Evolutionary conservation across 2,797 vertebrate genomes (phyloP).

Genomic region (Picus viridis): DNA sequence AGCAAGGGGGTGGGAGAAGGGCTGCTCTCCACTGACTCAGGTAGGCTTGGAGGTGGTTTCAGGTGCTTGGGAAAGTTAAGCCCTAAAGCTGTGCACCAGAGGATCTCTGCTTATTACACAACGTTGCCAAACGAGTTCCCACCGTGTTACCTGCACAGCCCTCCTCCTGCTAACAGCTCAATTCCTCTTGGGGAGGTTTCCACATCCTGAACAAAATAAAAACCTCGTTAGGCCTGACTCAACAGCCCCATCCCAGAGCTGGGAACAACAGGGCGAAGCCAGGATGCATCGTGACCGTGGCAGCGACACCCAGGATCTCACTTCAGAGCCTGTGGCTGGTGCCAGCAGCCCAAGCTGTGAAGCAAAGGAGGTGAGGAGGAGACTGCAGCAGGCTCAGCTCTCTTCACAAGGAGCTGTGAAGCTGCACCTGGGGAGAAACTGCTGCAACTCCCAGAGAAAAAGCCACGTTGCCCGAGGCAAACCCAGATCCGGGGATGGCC

Average conservation of each 20-base stretch:
- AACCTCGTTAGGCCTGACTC: neutral
- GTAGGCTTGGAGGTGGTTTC: neutral
- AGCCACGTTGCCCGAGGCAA: neutral
- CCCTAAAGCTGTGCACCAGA: neutral
- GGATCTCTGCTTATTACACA: neutral
- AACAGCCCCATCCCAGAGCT: accelerated
- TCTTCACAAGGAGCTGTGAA: neutral
- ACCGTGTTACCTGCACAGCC: accelerated
- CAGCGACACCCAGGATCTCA: neutral
- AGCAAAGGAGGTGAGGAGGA: neutral
- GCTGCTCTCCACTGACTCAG: neutral
- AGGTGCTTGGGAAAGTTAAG: conserved; percentile 16
- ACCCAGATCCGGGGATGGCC: neutral
- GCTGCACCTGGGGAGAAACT: neutral
- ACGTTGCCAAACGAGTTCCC: neutral
- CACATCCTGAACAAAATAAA: neutral
- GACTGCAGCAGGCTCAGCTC: neutral
- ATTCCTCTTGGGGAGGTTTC: neutral
- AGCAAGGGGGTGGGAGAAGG: neutral
- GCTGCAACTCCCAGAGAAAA: neutral
- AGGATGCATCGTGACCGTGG: neutral
- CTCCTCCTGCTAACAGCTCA: neutral
- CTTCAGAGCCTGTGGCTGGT: neutral
- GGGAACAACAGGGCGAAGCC: neutral
- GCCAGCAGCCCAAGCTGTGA: neutral